Conservation (phyloP, 2,113 vertebrate genomes). For the Aepyceros melampus region DNA sequence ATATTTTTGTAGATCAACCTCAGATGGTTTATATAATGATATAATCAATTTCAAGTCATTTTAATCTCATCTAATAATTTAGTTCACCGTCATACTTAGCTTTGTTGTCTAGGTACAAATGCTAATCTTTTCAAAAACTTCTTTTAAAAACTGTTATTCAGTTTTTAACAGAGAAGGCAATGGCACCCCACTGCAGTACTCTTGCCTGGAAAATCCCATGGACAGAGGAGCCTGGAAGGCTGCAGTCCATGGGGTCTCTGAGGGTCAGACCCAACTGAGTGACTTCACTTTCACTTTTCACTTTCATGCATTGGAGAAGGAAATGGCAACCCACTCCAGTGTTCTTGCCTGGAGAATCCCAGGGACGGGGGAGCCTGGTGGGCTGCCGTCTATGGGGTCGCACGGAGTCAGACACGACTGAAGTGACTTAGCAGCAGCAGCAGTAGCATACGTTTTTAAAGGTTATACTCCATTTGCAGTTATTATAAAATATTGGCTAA, state of each 20-base stretch:
- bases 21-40: neutral
- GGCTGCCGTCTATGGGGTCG: neutral
- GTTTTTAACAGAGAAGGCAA: neutral
- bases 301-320: neutral
- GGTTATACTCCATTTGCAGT: neutral
- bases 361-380: neutral
- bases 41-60: neutral
- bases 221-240: neutral
- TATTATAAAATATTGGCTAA: neutral
- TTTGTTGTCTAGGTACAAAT: neutral
- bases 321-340: neutral
- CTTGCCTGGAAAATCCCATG: neutral
- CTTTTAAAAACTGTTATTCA: neutral
- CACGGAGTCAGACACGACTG: neutral
- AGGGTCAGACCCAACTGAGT: neutral
- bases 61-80: neutral
- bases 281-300: neutral
- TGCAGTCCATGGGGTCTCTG: neutral
- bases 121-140: neutral
- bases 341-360: neutral
- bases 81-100: neutral
- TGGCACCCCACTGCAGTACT: neutral
- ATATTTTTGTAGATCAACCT: neutral
- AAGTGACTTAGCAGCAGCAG: neutral
- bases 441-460: neutral